Evolutionary conservation across 2,888 invertebrate species (phyloP), one percentile per base, ranked within the genome.

Genomic region (Heliconius sara): DNA sequence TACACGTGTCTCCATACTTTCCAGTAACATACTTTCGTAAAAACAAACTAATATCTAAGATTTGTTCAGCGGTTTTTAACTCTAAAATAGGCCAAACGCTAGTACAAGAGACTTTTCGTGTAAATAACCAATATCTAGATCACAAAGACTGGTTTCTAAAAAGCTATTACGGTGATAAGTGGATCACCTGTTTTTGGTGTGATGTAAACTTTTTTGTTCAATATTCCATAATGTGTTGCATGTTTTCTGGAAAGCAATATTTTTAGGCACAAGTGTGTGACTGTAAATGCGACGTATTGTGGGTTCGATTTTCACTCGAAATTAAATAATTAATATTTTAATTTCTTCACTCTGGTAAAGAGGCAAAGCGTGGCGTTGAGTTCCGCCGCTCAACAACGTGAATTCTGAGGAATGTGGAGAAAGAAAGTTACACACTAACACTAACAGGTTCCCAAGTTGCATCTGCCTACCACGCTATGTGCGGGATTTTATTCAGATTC

Each of bases 111-210:
- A 67, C 10, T 67, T 66, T 27, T 34, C 27, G 67, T 22, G 30
- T 34, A 67, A 67, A 67, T 67, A 67, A 67, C 22, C 22, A 30
- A 67, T 10, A 67, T 67, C 67, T 67, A 34, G 67, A 67, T 16
- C 67, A 67, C 19, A 10, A 22, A 67, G 67, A 30, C 19, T 30
- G 10, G 65, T 30, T 34, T 19, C 30, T 19, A 22, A 30, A 34
- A 67, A 34, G 67, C 67, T 67, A 67, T 67, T 67, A 34, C 30
- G 19, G 67, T 67, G 67, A 67, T 22, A 67, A 67, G 22, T 67
- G 22, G 67, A 67, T 34, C 67, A 67, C 67, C 67, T 67, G 67
- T 67, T 67, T 67, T 34, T 9, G 30, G 5, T 34, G 34, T 67
- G 67, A 67, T 67, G 67, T 67, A 67, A 65, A 65, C 65, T 19